These are phyloP conservation scores for Onychostruthus taczanowskii DNA, from an alignment of 2,113 vertebrate species.

Conservation along the genomic window DNA sequence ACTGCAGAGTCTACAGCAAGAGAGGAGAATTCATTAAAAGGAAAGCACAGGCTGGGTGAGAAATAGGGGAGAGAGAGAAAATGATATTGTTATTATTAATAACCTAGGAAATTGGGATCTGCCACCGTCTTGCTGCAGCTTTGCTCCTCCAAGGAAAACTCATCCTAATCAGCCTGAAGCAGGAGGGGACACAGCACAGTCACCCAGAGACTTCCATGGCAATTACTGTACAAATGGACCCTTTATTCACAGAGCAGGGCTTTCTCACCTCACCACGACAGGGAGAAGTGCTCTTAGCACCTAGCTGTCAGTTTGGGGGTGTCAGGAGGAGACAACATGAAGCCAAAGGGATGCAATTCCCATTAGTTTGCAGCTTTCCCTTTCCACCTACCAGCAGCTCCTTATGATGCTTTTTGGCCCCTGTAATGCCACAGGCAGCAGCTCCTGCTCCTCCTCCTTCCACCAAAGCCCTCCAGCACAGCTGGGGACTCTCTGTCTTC, in stretches of 20 bases:
- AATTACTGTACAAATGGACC: not conserved
- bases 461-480: not conserved
- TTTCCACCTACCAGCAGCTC: not conserved
- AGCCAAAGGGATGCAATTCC: not conserved
- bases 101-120: slow-evolving; percentile 15
- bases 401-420: not conserved
- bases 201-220: not conserved
- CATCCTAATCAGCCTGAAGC: not conserved
- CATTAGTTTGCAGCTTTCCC: not conserved
- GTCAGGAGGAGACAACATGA: not conserved
- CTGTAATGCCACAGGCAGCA: not conserved
- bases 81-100: slow-evolving; percentile 37
- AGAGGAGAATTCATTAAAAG: slow-evolving; percentile 45
- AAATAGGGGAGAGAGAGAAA: not conserved
- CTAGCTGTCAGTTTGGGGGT: not conserved
- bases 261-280: not conserved
- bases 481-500: not conserved
- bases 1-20: not conserved
- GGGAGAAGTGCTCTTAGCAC: not conserved
- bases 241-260: not conserved
- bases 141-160: not conserved
- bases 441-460: not conserved
- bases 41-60: not conserved
- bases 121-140: not conserved
- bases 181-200: not conserved